Evolutionary conservation across 2,113 vertebrate species (phyloP), one percentile per base, ranked within the genome.

Genomic region (Chrysochloris asiatica): DNA sequence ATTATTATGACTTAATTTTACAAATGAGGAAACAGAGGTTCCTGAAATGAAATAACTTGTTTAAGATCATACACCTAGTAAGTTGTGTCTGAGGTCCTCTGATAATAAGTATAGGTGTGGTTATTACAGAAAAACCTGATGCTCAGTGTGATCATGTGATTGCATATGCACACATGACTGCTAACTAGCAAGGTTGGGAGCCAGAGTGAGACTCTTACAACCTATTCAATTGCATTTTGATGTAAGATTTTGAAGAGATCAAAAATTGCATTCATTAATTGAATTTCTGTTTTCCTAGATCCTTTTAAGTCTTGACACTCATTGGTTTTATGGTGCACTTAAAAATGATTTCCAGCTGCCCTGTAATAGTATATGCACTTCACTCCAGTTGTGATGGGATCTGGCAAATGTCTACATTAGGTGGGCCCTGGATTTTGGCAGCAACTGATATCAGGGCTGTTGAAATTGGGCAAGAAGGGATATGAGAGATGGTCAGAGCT

Each of bases 221-320:
- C 28, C 36, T 80, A 69, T 47, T 61, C 45, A 72, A 28, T 81
- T 76, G 14, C 45, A 48, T 48, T 76, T 71, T 76, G 19, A 47
- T 73, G 38, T 63, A 82, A 83, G 1, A 78, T 88, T 82, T 92
- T 81, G 65, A 89, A 86, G 88, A 71, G 36, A 59, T 52, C 24
- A 24, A 47, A 77, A 93, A 77, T 36, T 33, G n/a, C 69, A 4
- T 50, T 91, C 47, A 24, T 94, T 69, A 81, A 83, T 86, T 86
- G 45, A 30, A 63, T 71, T 54, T 85, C 73, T 92, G 17, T 80
- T 90, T 84, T 81, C n/a, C 43, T 75, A 13, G 26, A 30, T 36
- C 26, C 26, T 56, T 90, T 83, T 61, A 75, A 65, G 54, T 21
- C 45, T 89, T 54, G 38, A 38, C 26, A 43, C 38, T 61, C 36